Base-by-base conservation (phyloP, 2,888 invertebrate species). In the Sesia bembeciformis region DNA sequence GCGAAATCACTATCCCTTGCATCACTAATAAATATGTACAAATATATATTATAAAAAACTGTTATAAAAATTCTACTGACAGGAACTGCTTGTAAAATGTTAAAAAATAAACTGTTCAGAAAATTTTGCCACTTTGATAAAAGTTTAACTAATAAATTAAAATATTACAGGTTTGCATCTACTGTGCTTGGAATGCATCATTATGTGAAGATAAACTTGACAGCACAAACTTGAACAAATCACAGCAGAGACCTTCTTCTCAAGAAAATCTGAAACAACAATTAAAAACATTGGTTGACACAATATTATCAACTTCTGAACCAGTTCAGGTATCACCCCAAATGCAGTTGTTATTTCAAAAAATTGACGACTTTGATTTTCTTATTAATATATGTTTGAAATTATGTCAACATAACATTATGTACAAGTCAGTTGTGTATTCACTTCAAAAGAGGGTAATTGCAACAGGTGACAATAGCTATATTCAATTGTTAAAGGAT, bases 211-310 rank as follows among this genome's bases (percentile, higher is more conserved):
- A 62, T 49, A 58, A 59, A 6, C 52, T 40, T 6, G 7, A 52
- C 50, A 38, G 39, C 7, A 38, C 5, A 7, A 5, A 38, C 59
- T 61, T 5, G 51, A 58, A 55, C 62, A 66, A 53, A 64, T 64
- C 54, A 61, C 59, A 57, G 63, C 58, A 66, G 55, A 65, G 64
- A 54, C 53, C 61, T 23, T 72, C 72, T 56, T 78, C 80, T 52
- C 83, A 84, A 72, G 81, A 82, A 57, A 65, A 71, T 46, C 68
- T 84, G 3, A 79, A 81, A 60, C 52, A 58, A 7, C 77, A 86
- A 56, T 61, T 86, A 40, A 74, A 71, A 56, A 57, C 59, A 40
- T 56, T 81, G 49, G 58, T 75, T 53, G 71, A 79, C 52, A 58
- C 65, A 38, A 59, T 72, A 53, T 57, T 68, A 56, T 54, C 61